Percentiles rank a stretch among this genome's conserved stretches.
Conservation (phyloP, 2,888 invertebrate species). For the Amblyteles armatorius region DNA sequence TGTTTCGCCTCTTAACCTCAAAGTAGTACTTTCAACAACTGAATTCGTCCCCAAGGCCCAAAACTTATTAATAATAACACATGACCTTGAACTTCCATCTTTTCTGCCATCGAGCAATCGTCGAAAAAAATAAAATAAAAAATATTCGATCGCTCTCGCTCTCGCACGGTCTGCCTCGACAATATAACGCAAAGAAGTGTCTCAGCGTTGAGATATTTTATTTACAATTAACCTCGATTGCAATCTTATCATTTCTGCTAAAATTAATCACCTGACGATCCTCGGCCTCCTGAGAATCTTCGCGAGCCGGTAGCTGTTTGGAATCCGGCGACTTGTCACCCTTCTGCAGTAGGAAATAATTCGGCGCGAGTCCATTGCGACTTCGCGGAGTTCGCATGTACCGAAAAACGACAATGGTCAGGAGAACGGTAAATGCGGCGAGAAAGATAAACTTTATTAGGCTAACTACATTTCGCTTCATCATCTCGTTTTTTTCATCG, state of each 20-base stretch:
- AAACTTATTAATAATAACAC: too few relatives aligned
- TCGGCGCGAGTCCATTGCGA: constrained; percentile 59
- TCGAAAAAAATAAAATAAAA: too few relatives aligned
- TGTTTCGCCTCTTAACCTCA: too few relatives aligned
- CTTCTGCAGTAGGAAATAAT: constrained; percentile 57
- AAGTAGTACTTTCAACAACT: too few relatives aligned
- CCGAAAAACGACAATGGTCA: constrained; percentile 82
- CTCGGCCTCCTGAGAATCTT: constrained; percentile 13
- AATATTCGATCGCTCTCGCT: too few relatives aligned
- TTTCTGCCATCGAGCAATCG: too few relatives aligned
- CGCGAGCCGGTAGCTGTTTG: constrained; percentile 4
- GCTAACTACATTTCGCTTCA: constrained; percentile 83
- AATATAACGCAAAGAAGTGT: not conserved
- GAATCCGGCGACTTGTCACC: constrained; percentile 18
- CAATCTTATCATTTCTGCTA: not conserved
- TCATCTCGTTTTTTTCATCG: constrained; percentile 74
- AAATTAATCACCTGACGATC: constrained; percentile 36
- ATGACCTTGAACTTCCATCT: too few relatives aligned
- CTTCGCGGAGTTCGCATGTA: constrained; percentile 74
- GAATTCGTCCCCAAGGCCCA: too few relatives aligned
- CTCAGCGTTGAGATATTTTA: not conserved
- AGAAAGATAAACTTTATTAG: constrained; percentile 81
- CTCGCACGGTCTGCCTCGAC: too few relatives aligned
- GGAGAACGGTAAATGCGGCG: constrained; percentile 79
- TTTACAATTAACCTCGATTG: not conserved